Evolutionary conservation across 2,113 vertebrate species (phyloP).

Genomic region (Orycteropus afer): DNA sequence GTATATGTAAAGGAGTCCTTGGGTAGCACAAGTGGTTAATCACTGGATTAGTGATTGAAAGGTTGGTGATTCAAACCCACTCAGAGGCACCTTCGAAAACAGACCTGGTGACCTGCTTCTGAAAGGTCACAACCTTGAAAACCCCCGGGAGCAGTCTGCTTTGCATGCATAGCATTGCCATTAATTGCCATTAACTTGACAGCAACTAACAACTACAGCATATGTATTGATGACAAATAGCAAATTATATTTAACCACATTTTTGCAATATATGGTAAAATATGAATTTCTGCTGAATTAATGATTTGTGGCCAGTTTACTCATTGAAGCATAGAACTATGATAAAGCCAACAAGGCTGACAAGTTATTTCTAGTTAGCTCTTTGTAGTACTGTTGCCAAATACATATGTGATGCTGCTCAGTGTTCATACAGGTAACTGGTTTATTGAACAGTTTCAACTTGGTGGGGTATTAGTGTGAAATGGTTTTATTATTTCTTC

Average conservation of each 20-base stretch:
- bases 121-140: too few relatives aligned
- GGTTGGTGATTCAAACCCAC: not conserved
- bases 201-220: not conserved
- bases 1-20: not conserved
- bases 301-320: not conserved
- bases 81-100: not conserved
- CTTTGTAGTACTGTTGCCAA: not conserved
- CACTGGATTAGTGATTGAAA: not conserved
- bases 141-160: not conserved
- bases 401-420: not conserved
- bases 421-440: not conserved
- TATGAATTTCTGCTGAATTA: not conserved
- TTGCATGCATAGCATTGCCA: not conserved
- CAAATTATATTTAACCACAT: not conserved
- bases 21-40: not conserved
- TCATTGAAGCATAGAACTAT: not conserved
- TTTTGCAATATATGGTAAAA: constrained; percentile 17
- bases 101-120: not conserved
- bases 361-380: constrained; percentile 10
- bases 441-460: constrained; percentile 8
- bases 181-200: not conserved
- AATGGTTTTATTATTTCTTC: not conserved
- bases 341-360: not conserved
- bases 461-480: not conserved
- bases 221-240: not conserved